These are phyloP conservation scores for Battus philenor DNA, from an alignment of 1,140 invertebrate species.

Conservation along the genomic window DNA sequence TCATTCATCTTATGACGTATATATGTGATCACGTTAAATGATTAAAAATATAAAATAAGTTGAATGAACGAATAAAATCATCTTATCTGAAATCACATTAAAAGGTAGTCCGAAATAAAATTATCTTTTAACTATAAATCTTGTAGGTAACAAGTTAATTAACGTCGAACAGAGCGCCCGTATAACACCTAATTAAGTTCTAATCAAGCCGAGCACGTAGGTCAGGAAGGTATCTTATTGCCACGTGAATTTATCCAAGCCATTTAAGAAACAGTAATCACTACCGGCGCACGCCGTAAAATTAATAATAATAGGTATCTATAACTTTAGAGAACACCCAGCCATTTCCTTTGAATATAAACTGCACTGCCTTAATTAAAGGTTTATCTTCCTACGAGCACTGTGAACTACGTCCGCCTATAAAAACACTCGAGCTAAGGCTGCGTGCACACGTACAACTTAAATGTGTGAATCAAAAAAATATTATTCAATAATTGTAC, in stretches of 20 bases:
- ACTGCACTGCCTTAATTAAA: conserved; percentile 13
- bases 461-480: not conserved
- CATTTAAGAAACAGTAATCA: not conserved
- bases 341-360: conserved; percentile 12
- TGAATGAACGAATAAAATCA: too few species aligned
- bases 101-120: too few species aligned
- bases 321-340: conserved; percentile 8
- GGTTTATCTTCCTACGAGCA: conserved; percentile 15
- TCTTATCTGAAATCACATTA: too few species aligned
- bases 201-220: not conserved
- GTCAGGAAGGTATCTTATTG: too few species aligned
- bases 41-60: too few species aligned
- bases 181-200: not conserved
- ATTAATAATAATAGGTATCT: conserved; percentile 13
- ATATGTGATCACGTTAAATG: too few species aligned
- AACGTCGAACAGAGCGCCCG: not conserved
- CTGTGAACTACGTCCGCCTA: conserved; percentile 15
- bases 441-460: not conserved
- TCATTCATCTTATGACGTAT: too few species aligned
- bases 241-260: conserved; percentile 1
- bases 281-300: conserved; percentile 1
- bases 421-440: conserved; percentile 2
- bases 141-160: not conserved
- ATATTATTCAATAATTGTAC: too few species aligned
- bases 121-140: too few species aligned